Base-by-base conservation (phyloP, 2,888 invertebrate species). In the Chaetoderma sp. region DNA sequence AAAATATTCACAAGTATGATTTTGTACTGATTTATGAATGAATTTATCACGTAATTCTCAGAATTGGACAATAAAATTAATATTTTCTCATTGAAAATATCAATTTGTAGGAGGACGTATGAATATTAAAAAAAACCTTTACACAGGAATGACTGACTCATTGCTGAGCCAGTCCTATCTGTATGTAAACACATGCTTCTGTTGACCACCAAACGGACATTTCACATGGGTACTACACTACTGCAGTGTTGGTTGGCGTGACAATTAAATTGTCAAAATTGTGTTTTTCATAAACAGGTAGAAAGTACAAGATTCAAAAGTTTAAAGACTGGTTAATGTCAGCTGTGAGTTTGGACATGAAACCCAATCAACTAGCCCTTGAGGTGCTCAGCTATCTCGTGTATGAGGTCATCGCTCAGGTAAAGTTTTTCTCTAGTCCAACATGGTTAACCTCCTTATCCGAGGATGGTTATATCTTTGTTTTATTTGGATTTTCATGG, bases 341-440 rank as follows among this genome's bases (percentile, higher is more conserved):
- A 13, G 81, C 82, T 0, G 89, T 81, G 2, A 76, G 71, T 27
- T 64, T 82, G 10, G 84, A 86, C 16, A 75, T 86, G 36, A 86
- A 86, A 67, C 85, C 86, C 6, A 86, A 82, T 61, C 72, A 82
- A 5, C 76, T 90, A 55, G 93, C 93, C 0, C 88, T 93, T 76
- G 93, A 93, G 81, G 91, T 95, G 2, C 86, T 96, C 68, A 91
- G 93, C 52, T 96, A 95, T 82, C 88, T 95, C 72, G 94, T 95
- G 0, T 94, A 94, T 83, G 95, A 96, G 88, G 94, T 94, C 0
- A 93, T 96, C 6, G 95, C 95, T 0, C 93, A 94, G 83, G 86
- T 86, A 74, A 65, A 56, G 16, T n/a, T n/a, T n/a, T n/a, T n/a
- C n/a, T n/a, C n/a, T n/a, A n/a, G n/a, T 39, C n/a, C n/a, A 25